Base-by-base conservation (phyloP, 2,888 invertebrate genomes). In the Sphecodes monilicornis region DNA sequence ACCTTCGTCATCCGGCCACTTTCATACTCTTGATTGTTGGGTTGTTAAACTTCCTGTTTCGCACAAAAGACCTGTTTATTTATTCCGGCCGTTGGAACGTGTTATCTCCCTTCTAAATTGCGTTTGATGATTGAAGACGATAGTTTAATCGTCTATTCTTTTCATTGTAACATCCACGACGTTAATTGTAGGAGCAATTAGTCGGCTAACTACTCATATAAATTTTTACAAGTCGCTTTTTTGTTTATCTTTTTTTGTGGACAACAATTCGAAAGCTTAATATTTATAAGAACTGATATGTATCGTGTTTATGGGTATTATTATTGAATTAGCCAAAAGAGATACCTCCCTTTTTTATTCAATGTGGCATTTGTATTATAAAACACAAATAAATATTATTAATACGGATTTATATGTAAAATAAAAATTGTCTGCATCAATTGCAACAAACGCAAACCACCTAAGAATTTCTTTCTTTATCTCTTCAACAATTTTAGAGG, bases 21-120 rank as follows among this genome's bases (percentile, higher is more conserved):
- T 71, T 66, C 71, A 41, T 78, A 69, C 41, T 18, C n/a, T 41
- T 32, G 16, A 46, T 43, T 41, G n/a, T 41, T 39, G 60, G 50
- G 46, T 78, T 36, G 39, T 41, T 32, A 10, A 46, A 22, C 22
- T 32, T 70, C 29, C 39, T 22, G 36, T 64, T 78, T 13, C 50
- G 22, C 60, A n/a, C 29, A 39, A 78, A 80, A 70, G 66, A 79
- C 68, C 68, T 39, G 68, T 68, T 68, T 68, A 68, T 68, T 68
- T 68, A 68, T 32, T 66, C 64, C 22, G 22, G 22, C 60, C 29
- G 64, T 22, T 11, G 64, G 64, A 22, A 36, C 22, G 64, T 18
- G 64, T 22, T 66, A 36, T 64, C 32, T 36, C 8, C 8, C 18
- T 6, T 8, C 32, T 32, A 66, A 66, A 66, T 29, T 60, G 29